Conservation (phyloP, 2,113 vertebrate genomes). For the Toxotes jaculatrix region DNA sequence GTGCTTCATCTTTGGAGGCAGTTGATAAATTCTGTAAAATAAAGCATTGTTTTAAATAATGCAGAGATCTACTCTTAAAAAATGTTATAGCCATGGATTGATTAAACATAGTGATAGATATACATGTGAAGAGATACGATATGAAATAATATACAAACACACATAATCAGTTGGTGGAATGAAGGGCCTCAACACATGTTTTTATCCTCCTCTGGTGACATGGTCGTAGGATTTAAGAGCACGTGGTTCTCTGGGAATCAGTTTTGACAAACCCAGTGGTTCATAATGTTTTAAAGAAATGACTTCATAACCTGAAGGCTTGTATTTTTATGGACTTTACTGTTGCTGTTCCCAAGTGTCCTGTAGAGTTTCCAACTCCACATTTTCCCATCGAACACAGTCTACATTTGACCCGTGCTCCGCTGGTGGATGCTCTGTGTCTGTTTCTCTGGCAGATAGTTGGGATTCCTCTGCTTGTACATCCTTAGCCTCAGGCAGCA, state of each 20-base stretch:
- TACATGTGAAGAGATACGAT: background rate
- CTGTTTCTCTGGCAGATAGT: slow-evolving; percentile 74
- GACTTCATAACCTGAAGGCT: slow-evolving; percentile 34
- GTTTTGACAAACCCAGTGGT: slow-evolving; percentile 38
- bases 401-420: slow-evolving; percentile 64
- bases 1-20: background rate
- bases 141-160: slow-evolving; percentile 33
- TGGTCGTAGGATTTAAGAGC: slow-evolving; percentile 33
- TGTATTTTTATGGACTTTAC: slow-evolving; percentile 50
- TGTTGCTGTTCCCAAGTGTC: slow-evolving; percentile 63
- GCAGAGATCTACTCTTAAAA: background rate
- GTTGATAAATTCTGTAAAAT: background rate
- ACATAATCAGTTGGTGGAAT: slow-evolving; percentile 25
- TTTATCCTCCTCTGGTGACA: slow-evolving; percentile 31
- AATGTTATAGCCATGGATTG: background rate
- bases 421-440: slow-evolving; percentile 58
- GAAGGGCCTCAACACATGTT: slow-evolving; percentile 32
- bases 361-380: slow-evolving; percentile 63
- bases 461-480: slow-evolving; percentile 75
- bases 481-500: slow-evolving; percentile 76
- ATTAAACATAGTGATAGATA: background rate
- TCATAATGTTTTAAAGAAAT: slow-evolving; percentile 42
- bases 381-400: slow-evolving; percentile 72
- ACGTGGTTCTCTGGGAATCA: slow-evolving; percentile 48
- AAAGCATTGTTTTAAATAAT: background rate